phyloP scores from a whole-genome alignment of 2,113 vertebrate species.

The Corvus moneduloides region DNA sequence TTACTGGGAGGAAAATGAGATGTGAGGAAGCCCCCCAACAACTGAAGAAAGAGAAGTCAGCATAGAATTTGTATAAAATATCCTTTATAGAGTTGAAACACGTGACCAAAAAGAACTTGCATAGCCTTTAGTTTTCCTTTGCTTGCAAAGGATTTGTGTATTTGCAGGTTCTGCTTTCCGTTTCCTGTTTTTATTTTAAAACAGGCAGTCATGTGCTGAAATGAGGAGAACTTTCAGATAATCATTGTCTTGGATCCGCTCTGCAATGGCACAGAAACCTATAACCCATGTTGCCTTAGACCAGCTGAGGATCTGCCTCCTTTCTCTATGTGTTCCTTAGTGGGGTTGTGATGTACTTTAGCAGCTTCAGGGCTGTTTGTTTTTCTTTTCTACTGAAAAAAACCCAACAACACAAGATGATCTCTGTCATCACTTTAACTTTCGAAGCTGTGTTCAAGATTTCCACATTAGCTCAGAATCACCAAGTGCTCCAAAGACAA shows the following conservation, averaged over 20 bases:
- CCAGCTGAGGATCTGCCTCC: neutral
- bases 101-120: accelerated
- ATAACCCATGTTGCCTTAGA: neutral
- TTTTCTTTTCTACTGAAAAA: neutral
- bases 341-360: neutral
- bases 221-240: neutral
- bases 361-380: neutral
- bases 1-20: neutral
- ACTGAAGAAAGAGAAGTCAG: neutral
- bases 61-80: neutral
- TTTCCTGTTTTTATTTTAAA: constrained; percentile 49
- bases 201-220: neutral
- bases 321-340: neutral
- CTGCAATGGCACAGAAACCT: neutral
- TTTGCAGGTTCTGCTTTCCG: constrained; percentile 42
- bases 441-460: neutral
- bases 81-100: neutral
- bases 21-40: neutral
- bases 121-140: neutral
- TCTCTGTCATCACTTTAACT: neutral
- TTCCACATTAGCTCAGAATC: neutral
- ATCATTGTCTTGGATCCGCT: neutral
- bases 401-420: neutral
- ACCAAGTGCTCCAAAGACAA: neutral
- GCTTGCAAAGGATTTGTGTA: neutral